These are phyloP conservation scores for Scaptodrosophila latifasciaeformis DNA, from an alignment of 2,888 invertebrate genomes.

Conservation along the genomic window DNA sequence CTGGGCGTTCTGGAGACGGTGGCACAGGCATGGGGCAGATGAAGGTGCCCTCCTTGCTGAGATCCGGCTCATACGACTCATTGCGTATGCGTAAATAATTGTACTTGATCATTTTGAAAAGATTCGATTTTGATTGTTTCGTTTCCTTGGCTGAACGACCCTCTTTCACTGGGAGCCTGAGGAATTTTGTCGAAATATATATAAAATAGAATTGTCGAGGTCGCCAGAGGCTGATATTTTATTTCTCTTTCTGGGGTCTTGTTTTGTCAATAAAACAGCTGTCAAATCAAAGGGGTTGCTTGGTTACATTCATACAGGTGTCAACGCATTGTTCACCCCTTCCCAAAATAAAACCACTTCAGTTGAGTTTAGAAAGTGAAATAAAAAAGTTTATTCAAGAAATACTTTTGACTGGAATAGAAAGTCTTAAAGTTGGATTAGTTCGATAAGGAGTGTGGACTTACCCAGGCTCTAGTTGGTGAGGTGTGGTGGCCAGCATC, in stretches of 20 bases:
- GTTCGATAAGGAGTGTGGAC: no score
- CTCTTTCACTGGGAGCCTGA: neutral
- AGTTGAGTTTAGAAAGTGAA: neutral
- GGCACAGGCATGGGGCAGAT: slow-evolving; percentile 72
- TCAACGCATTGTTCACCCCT: neutral
- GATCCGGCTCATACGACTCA: slow-evolving; percentile 72
- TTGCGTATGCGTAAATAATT: slow-evolving; percentile 51
- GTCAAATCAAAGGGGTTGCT: neutral
- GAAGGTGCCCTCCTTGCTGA: slow-evolving; percentile 76
- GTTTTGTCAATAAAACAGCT: neutral
- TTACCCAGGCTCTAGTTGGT: neutral
- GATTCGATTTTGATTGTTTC: neutral
- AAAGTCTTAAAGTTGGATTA: no score
- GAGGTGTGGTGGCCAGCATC: neutral
- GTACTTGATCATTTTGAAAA: slow-evolving; percentile 42
- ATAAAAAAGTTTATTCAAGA: neutral
- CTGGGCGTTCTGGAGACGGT: slow-evolving; percentile 35
- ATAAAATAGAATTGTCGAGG: neutral
- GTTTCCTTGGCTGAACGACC: neutral
- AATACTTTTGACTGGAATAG: no score
- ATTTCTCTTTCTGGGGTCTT: no score
- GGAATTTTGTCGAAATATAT: neutral
- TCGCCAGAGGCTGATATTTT: neutral
- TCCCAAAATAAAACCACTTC: neutral
- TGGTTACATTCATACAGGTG: neutral